phyloP scores from a whole-genome alignment of 2,888 invertebrate species.

The Lathronympha strigana region DNA sequence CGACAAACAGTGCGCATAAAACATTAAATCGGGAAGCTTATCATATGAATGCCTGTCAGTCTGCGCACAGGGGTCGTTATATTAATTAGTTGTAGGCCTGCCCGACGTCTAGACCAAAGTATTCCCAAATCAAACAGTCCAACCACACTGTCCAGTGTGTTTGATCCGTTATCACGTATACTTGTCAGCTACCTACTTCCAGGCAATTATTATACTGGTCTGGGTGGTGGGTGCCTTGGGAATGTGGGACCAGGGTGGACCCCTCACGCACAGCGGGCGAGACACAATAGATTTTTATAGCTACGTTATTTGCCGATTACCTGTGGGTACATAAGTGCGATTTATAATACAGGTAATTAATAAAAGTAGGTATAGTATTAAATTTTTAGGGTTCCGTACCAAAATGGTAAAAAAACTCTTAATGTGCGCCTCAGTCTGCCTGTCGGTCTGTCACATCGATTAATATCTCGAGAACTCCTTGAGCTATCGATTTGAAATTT shows the following conservation, averaged over 20 bases:
- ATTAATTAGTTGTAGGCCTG: conserved; percentile 40
- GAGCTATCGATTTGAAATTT: too few relatives aligned
- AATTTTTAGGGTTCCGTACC: too few relatives aligned
- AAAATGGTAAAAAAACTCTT: too few relatives aligned
- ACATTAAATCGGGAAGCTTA: conserved; percentile 25
- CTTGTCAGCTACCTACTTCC: not conserved
- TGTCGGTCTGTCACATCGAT: too few relatives aligned
- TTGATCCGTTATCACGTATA: not conserved
- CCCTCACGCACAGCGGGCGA: conserved; percentile 22
- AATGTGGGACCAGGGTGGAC: not conserved
- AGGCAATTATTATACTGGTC: not conserved
- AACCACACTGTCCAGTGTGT: not conserved
- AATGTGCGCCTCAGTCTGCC: too few relatives aligned
- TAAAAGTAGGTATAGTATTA: too few relatives aligned
- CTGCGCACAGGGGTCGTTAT: conserved; percentile 29
- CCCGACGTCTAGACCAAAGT: conserved; percentile 34
- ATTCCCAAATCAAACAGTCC: not conserved
- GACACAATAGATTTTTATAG: conserved; percentile 14
- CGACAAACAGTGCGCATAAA: conserved; percentile 2
- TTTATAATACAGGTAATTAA: not conserved
- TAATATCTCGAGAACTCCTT: too few relatives aligned
- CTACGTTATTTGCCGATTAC: conserved; percentile 23
- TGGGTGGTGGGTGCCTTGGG: not conserved
- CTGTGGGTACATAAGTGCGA: conserved; percentile 2
- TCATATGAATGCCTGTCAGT: conserved; percentile 31